A percentile compares a stretch with the other conserved stretches of the same genome.
Evolutionary conservation across 1,140 invertebrate species (phyloP).

Genomic region (Saccostrea cuccullata): DNA sequence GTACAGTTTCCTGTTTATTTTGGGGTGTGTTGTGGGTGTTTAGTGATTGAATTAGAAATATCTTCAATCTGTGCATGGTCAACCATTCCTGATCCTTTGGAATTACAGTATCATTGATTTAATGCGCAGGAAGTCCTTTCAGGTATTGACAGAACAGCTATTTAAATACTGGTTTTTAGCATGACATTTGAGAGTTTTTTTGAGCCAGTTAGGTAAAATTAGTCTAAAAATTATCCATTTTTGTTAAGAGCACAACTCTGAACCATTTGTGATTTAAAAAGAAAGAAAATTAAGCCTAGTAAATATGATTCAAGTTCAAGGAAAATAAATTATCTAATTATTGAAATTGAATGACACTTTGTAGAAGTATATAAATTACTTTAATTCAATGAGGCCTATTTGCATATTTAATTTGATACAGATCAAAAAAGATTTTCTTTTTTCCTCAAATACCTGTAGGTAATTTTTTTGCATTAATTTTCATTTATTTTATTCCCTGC

Average conservation of each 20-base stretch:
- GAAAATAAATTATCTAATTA: neutral
- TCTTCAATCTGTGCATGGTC: neutral
- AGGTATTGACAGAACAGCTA: neutral
- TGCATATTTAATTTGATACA: too few species aligned
- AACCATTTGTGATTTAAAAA: too few species aligned
- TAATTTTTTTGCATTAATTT: neutral
- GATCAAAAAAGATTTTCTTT: too few species aligned
- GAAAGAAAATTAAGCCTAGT: too few species aligned
- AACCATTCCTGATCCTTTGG: neutral
- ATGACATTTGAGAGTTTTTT: neutral
- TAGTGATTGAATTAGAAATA: neutral
- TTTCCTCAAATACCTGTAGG: neutral
- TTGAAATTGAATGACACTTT: too few species aligned
- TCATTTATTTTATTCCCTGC: neutral
- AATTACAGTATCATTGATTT: neutral
- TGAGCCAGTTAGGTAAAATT: neutral
- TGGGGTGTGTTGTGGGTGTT: neutral
- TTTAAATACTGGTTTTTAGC: neutral
- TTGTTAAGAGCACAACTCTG: too few species aligned
- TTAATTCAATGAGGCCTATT: too few species aligned
- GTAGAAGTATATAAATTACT: too few species aligned
- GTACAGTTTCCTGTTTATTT: slow-evolving; percentile 2
- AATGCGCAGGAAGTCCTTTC: neutral
- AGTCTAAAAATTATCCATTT: neutral
- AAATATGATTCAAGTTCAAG: neutral